Evolutionary conservation across 2,888 invertebrate species (phyloP).

Genomic region (Synergus laeviventris): DNA sequence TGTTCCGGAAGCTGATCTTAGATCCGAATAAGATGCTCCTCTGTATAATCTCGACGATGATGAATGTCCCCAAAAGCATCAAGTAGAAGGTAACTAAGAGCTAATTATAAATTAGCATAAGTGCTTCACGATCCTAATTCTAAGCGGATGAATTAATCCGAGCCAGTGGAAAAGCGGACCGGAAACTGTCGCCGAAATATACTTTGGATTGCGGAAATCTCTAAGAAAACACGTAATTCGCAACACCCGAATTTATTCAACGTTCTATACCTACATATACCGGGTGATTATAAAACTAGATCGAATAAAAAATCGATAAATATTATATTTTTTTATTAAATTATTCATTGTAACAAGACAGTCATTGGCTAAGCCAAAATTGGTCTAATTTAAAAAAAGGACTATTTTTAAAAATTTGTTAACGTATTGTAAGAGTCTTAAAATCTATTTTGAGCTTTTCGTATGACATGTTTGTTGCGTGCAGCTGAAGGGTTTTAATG

Average conservation of each 20-base stretch:
- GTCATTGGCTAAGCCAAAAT: too few species aligned
- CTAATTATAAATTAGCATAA: constrained; percentile 45
- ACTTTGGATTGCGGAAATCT: constrained; percentile 51
- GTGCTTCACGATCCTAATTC: not conserved
- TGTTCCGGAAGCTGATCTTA: too few species aligned
- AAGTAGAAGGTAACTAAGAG: not conserved
- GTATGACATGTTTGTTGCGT: not conserved
- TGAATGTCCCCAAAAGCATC: too few species aligned
- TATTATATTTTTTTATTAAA: not conserved
- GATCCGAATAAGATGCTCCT: too few species aligned
- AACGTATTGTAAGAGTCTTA: not conserved
- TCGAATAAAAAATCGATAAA: not conserved
- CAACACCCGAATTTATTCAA: constrained; percentile 21
- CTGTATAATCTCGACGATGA: too few species aligned
- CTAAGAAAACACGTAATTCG: constrained; percentile 47
- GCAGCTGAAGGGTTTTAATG: constrained; percentile 13
- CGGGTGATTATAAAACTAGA: constrained; percentile 1
- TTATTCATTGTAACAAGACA: not conserved
- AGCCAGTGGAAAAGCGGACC: constrained; percentile 45
- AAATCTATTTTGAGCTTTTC: constrained; percentile 10
- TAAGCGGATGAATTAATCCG: constrained; percentile 49
- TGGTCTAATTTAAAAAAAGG: too few species aligned
- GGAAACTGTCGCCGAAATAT: constrained; percentile 49
- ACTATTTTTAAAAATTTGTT: too few species aligned
- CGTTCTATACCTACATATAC: constrained; percentile 8